phyloP scores from a whole-genome alignment of 2,113 vertebrate species.

The Alouatta palliata region DNA sequence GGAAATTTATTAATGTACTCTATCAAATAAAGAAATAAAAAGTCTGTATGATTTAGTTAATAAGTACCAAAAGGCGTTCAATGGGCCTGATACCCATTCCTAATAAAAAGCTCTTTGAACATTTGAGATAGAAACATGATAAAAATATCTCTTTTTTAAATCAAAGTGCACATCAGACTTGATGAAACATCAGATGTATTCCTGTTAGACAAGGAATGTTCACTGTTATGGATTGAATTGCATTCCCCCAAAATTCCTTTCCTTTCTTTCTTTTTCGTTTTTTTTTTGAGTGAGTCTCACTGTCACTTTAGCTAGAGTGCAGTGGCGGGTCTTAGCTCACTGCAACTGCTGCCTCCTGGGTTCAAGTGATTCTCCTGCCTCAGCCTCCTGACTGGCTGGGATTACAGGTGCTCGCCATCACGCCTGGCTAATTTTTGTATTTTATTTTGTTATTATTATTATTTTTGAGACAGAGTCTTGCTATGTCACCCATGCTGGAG shows the following conservation, averaged over 20 bases:
- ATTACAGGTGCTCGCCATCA: too few species aligned
- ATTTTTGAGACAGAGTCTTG: too few species aligned
- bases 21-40: not conserved
- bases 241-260: not conserved
- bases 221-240: not conserved
- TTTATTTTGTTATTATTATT: too few species aligned
- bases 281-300: too few species aligned
- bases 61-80: not conserved
- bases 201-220: not conserved
- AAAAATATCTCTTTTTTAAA: not conserved
- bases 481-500: too few species aligned
- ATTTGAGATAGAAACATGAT: not conserved
- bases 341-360: too few species aligned
- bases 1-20: slow-evolving; percentile 3
- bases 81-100: not conserved
- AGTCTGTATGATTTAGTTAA: not conserved
- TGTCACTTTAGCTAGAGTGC: too few species aligned
- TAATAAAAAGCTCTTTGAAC: not conserved
- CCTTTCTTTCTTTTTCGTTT: too few species aligned
- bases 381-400: too few species aligned
- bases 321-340: too few species aligned
- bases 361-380: too few species aligned
- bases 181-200: not conserved
- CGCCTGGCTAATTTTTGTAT: too few species aligned
- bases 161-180: not conserved